Conservation (phyloP, 2,113 vertebrate species). For the Scartelaos histophorus region DNA sequence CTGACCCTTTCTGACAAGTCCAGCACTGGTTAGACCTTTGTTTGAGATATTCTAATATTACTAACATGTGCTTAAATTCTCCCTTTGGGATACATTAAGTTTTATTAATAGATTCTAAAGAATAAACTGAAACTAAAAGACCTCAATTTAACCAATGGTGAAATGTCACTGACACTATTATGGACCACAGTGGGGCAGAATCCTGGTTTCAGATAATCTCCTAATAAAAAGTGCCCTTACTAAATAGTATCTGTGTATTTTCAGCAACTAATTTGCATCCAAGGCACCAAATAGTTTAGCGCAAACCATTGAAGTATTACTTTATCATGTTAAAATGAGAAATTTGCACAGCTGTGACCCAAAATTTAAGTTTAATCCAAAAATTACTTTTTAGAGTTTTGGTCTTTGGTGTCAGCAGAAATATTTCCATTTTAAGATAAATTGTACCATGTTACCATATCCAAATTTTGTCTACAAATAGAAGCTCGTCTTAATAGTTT, state of each 20-base stretch:
- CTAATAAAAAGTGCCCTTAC: no score
- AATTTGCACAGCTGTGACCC: not conserved
- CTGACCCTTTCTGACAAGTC: no score
- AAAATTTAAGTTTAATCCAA: not conserved
- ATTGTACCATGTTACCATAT: not conserved
- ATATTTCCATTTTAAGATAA: not conserved
- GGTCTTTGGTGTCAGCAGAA: not conserved
- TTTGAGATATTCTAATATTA: no score
- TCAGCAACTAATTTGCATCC: not conserved
- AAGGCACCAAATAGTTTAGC: not conserved
- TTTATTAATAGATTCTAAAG: no score
- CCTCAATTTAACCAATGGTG: not conserved
- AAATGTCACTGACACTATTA: no score
- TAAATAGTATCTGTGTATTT: no score
- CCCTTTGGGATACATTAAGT: no score
- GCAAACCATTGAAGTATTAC: not conserved
- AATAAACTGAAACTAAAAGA: no score
- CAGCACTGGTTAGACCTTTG: no score
- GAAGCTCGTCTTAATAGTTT: conserved; percentile 43
- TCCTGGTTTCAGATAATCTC: not conserved
- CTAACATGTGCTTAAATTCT: no score
- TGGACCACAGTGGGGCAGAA: no score
- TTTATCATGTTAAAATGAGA: not conserved
- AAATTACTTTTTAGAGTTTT: not conserved
- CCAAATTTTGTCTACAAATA: not conserved